These are phyloP conservation scores for Polyodon spathula DNA, from an alignment of 2,113 vertebrate species.

Conservation along the genomic window DNA sequence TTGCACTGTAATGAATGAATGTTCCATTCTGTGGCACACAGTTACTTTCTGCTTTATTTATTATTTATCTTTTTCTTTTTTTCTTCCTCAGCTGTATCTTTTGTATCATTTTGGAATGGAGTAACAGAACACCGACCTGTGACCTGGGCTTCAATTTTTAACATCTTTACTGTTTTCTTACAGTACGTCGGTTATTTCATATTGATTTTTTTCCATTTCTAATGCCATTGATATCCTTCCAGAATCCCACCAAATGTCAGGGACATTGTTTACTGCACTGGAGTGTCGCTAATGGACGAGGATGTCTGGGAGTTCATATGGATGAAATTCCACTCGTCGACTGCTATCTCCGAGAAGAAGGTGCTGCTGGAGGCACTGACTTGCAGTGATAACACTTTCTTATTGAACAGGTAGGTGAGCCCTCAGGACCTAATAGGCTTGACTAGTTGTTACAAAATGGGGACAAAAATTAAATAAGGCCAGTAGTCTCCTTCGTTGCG, in stretches of 20 bases:
- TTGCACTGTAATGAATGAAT: too few relatives aligned
- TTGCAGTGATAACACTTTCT: conserved; percentile 86
- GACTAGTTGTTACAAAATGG: background rate
- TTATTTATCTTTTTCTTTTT: background rate
- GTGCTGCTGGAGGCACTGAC: conserved; percentile 91
- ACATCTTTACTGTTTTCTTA: background rate
- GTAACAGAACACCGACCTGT: background rate
- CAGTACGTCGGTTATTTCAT: background rate
- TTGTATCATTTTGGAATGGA: background rate
- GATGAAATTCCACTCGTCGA: conserved; percentile 97
- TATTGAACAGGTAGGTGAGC: conserved; percentile 73
- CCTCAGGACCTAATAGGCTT: conserved; percentile 3
- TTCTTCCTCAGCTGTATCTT: background rate
- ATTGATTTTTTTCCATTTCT: conserved; percentile 3
- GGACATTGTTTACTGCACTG: conserved; percentile 95
- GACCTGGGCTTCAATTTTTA: background rate
- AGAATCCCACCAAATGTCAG: conserved; percentile 93
- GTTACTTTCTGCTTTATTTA: background rate
- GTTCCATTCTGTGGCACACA: too few relatives aligned
- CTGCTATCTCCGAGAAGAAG: conserved; percentile 88
- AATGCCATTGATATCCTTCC: conserved; percentile 15
- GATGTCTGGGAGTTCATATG: conserved; percentile 98
- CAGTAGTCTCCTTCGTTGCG: too few relatives aligned
- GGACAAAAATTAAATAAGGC: too few relatives aligned
- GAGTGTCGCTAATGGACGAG: conserved; percentile 92